phyloP scores from a whole-genome alignment of 53 echinoderm and acorn worm genomes.

The Stichopus horrens region DNA sequence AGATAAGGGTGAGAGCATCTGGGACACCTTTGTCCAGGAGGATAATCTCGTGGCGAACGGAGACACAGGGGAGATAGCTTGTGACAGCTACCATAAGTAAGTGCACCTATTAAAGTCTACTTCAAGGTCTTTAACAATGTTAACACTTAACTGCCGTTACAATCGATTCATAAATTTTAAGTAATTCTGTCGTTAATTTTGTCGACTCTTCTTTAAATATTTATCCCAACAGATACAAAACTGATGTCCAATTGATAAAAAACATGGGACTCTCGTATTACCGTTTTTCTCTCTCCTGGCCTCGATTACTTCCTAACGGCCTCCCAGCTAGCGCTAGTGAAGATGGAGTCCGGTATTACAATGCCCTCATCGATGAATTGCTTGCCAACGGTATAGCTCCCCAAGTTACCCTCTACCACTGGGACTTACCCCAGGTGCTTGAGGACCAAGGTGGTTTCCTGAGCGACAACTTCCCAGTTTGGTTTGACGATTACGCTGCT shows the following conservation, averaged over 20 bases:
- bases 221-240: conserved; percentile 53
- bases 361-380: conserved; percentile 78
- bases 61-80: conserved; percentile 70
- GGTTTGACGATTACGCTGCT: conserved; percentile 86
- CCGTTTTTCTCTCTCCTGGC: conserved; percentile 90
- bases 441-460: conserved; percentile 81
- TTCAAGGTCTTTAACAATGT: no score
- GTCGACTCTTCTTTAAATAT: no score
- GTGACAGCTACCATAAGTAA: conserved; percentile 87
- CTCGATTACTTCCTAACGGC: conserved; percentile 81
- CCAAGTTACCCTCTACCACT: conserved; percentile 90
- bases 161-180: no score
- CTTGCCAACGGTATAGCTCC: conserved; percentile 68
- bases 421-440: conserved; percentile 87
- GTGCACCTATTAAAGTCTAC: not conserved
- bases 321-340: conserved; percentile 61
- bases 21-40: conserved; percentile 80
- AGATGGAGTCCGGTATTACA: conserved; percentile 81
- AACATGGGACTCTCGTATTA: conserved; percentile 79
- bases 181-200: no score
- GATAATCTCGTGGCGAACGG: conserved; percentile 58
- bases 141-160: no score
- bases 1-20: conserved; percentile 76
- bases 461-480: conserved; percentile 65
- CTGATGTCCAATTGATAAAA: conserved; percentile 77